Conservation (phyloP, 2,888 invertebrate species). For the Julus scandinavius region DNA sequence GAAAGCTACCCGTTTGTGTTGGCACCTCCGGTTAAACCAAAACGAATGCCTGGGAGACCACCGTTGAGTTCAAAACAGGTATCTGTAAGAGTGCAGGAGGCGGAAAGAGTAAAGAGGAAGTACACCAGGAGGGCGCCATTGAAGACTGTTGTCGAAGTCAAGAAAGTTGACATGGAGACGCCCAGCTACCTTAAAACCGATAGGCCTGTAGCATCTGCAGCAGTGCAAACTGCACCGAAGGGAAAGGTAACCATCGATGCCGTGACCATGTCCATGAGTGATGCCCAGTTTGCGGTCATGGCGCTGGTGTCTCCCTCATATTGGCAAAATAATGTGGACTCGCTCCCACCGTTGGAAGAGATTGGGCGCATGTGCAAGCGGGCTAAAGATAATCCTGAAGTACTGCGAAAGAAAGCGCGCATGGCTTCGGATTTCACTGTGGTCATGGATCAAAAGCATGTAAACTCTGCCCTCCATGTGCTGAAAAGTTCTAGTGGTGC, state of each 20-base stretch:
- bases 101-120: not conserved
- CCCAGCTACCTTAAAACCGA: not conserved
- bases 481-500: not conserved
- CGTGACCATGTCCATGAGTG: not conserved
- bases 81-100: not conserved
- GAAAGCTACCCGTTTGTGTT: not conserved
- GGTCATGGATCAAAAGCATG: not conserved
- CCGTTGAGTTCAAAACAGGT: not conserved
- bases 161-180: not conserved
- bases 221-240: not conserved
- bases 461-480: not conserved
- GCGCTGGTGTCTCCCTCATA: not conserved
- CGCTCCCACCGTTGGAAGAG: not conserved
- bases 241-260: conserved; percentile 2
- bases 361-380: not conserved
- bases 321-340: not conserved
- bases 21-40: not conserved
- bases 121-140: not conserved
- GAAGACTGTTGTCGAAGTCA: not conserved
- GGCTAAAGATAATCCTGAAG: not conserved
- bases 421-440: not conserved
- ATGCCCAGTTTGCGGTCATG: conserved; percentile 26
- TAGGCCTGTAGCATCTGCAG: not conserved
- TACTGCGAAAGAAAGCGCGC: not conserved
- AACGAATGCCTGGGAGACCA: not conserved